A percentile compares a stretch with the other conserved stretches of the same genome.
These are phyloP conservation scores for Ypsolopha scabrella DNA, from an alignment of 2,888 invertebrate species.

Conservation along the genomic window DNA sequence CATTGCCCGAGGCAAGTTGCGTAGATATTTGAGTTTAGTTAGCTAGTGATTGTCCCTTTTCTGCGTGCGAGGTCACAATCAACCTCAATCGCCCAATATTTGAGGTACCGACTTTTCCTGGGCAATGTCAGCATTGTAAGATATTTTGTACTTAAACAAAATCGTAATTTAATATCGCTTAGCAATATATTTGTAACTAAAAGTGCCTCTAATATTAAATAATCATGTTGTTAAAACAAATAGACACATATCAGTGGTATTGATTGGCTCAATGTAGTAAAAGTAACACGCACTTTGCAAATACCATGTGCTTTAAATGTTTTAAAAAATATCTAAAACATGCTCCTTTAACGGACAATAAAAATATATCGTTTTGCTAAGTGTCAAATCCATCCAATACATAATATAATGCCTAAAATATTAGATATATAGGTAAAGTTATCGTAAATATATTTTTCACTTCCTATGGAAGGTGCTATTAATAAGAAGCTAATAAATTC, in stretches of 20 bases:
- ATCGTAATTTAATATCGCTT: too few relatives aligned
- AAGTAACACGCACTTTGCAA: background rate
- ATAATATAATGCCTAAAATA: background rate
- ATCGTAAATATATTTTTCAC: constrained; percentile 14
- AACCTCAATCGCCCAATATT: too few relatives aligned
- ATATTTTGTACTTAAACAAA: too few relatives aligned
- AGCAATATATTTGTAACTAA: too few relatives aligned
- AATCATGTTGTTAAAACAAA: too few relatives aligned
- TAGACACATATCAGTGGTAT: background rate
- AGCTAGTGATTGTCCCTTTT: too few relatives aligned
- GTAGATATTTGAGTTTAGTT: too few relatives aligned
- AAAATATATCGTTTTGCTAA: constrained; percentile 26
- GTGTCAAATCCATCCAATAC: constrained; percentile 32
- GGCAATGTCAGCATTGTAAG: too few relatives aligned
- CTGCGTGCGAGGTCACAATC: too few relatives aligned
- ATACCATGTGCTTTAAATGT: background rate
- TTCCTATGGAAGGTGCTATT: constrained; percentile 47
- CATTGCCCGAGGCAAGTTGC: too few relatives aligned
- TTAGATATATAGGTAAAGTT: background rate
- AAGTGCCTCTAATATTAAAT: too few relatives aligned
- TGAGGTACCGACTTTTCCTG: too few relatives aligned
- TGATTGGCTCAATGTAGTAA: background rate
- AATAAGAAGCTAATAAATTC: constrained; percentile 12
- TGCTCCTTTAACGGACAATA: constrained; percentile 26
- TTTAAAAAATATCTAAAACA: background rate